A percentile compares a stretch with the other conserved stretches of the same genome.
Evolutionary conservation across 37 sponge, comb jelly and placozoan genomes (phyloP).

Genomic region (Petrosia ficiformis): DNA sequence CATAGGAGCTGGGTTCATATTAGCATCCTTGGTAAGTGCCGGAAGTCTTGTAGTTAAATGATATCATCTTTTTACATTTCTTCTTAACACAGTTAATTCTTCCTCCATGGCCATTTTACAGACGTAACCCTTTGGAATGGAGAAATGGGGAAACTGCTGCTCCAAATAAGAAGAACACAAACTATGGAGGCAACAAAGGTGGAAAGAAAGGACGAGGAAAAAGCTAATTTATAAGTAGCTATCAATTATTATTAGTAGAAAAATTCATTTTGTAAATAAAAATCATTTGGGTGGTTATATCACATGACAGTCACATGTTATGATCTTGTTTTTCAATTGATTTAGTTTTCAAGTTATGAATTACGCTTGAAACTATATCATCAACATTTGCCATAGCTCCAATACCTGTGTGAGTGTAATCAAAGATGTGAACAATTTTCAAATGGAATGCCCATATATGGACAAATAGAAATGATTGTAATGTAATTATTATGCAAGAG

Average conservation of each 20-base stretch:
- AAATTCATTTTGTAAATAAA: too few species aligned
- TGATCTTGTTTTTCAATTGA: too few species aligned
- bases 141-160: slow-evolving; percentile 5
- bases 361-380: slow-evolving; percentile 19
- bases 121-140: slow-evolving; percentile 72
- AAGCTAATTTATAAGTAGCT: too few species aligned
- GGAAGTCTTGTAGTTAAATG: background rate
- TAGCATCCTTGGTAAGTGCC: slow-evolving; percentile 76
- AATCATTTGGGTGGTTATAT: too few species aligned
- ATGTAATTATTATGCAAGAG: too few species aligned
- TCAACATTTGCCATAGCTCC: slow-evolving; percentile 63
- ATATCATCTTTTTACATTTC: background rate
- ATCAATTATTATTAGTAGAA: too few species aligned
- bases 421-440: background rate
- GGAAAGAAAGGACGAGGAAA: background rate
- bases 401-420: slow-evolving; percentile 37
- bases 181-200: slow-evolving; percentile 4
- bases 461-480: too few species aligned
- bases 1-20: slow-evolving; percentile 76
- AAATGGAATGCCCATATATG: too few species aligned
- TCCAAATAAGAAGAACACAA: background rate
- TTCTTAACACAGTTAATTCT: slow-evolving; percentile 59
- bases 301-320: too few species aligned
- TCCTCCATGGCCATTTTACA: slow-evolving; percentile 86
- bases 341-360: too few species aligned